Percentiles rank a stretch among this genome's conserved stretches.
phyloP scores from a whole-genome alignment of 2,797 vertebrate genomes.

The Takifugu rubripes region DNA sequence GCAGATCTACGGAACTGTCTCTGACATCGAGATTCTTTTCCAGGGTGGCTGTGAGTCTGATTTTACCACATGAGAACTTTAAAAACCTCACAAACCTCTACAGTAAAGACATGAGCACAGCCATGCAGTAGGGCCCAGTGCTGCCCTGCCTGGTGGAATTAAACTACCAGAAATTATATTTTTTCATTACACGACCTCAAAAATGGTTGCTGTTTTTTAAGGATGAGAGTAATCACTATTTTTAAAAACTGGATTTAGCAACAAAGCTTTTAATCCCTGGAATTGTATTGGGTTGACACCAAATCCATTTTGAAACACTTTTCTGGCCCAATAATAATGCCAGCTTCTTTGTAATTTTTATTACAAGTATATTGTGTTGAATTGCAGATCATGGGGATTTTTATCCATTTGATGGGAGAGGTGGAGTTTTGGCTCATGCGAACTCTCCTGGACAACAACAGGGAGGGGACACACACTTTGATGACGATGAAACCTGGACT shows the following conservation, averaged over 20 bases:
- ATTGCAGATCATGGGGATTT: constrained; percentile 76
- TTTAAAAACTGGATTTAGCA: too few relatives aligned
- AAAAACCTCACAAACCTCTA: neutral
- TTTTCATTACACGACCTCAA: too few relatives aligned
- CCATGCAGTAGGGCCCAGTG: neutral
- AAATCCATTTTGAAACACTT: too few relatives aligned
- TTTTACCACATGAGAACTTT: neutral
- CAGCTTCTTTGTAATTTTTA: too few relatives aligned
- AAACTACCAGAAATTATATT: neutral
- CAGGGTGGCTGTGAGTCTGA: constrained; percentile 56
- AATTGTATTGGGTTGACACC: too few relatives aligned
- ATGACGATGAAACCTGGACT: constrained; percentile 85
- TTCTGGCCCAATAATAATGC: too few relatives aligned
- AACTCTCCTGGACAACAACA: constrained; percentile 65
- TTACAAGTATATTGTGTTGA: constrained; percentile 1
- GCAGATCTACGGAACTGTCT: constrained; percentile 58
- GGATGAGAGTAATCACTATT: too few relatives aligned
- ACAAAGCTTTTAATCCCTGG: too few relatives aligned
- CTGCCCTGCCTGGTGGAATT: neutral
- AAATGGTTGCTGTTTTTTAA: too few relatives aligned
- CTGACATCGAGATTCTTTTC: constrained; percentile 76
- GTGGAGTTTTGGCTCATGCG: constrained; percentile 80
- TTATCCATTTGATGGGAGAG: constrained; percentile 79
- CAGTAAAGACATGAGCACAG: neutral
- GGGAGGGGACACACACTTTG: constrained; percentile 89